Evolutionary conservation across 2,113 vertebrate genomes (phyloP).

Genomic region (Malurus melanocephalus): DNA sequence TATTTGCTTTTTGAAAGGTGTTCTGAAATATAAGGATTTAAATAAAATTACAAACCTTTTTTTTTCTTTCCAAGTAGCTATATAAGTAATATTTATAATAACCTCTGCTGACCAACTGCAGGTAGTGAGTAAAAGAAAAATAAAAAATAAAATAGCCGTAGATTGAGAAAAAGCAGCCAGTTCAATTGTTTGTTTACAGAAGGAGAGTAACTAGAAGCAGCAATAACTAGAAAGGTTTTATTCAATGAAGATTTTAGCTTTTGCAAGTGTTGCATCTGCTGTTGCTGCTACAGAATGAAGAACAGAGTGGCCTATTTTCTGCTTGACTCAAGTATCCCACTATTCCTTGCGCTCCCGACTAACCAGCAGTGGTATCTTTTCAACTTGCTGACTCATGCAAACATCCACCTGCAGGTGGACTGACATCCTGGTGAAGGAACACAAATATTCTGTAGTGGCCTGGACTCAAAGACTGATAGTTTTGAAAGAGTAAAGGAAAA

Average conservation of each 20-base stretch:
- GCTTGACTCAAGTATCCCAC: background rate
- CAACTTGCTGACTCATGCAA: background rate
- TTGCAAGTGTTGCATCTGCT: background rate
- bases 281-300: background rate
- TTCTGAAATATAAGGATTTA: background rate
- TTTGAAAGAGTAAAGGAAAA: background rate
- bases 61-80: background rate
- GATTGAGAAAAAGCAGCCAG: background rate
- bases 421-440: background rate
- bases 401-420: background rate
- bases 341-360: background rate
- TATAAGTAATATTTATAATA: background rate
- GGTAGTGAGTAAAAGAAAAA: background rate
- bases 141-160: background rate
- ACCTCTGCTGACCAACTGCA: background rate
- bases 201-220: background rate
- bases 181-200: background rate
- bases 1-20: background rate
- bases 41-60: background rate
- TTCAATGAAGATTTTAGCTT: background rate
- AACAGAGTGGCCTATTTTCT: conserved; percentile 27
- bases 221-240: background rate
- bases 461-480: background rate
- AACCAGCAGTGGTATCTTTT: background rate
- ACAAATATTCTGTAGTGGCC: background rate